phyloP scores from a whole-genome alignment of 2,113 vertebrate genomes.

The Siniperca knerii region DNA sequence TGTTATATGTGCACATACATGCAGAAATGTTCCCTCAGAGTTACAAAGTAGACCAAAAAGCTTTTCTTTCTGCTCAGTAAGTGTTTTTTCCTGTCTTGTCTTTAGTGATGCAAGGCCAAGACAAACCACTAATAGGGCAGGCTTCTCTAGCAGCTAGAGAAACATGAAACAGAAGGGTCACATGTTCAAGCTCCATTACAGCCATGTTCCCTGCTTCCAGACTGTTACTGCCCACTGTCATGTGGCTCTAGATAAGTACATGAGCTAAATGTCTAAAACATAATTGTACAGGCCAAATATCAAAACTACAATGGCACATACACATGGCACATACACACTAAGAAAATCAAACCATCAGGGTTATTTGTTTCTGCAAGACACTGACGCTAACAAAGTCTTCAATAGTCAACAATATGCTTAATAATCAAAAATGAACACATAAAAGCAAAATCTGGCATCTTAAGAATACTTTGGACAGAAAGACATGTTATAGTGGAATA shows the following conservation, averaged over 20 bases:
- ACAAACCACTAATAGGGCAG: not conserved
- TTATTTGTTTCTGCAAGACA: not conserved
- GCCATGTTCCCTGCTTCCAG: not conserved
- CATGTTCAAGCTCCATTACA: not conserved
- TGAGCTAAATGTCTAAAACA: not conserved
- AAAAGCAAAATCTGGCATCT: not conserved
- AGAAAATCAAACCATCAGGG: not conserved
- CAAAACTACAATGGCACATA: conserved; percentile 16
- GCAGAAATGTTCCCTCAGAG: not conserved
- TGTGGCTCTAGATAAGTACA: not conserved
- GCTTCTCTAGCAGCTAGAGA: not conserved
- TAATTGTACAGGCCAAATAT: not conserved
- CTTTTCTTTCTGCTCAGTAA: not conserved
- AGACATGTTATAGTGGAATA: not conserved
- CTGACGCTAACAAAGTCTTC: not conserved
- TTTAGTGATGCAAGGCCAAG: not conserved
- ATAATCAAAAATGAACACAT: not conserved
- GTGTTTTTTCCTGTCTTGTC: not conserved
- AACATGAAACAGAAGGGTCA: not conserved
- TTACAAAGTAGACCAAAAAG: not conserved
- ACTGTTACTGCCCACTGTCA: not conserved
- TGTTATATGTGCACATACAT: conserved; percentile 1
- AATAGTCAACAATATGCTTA: not conserved
- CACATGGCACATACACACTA: not conserved
- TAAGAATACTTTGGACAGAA: not conserved